These are phyloP conservation scores for Albula glossodonta DNA, from an alignment of 2,113 vertebrate species.

Conservation along the genomic window DNA sequence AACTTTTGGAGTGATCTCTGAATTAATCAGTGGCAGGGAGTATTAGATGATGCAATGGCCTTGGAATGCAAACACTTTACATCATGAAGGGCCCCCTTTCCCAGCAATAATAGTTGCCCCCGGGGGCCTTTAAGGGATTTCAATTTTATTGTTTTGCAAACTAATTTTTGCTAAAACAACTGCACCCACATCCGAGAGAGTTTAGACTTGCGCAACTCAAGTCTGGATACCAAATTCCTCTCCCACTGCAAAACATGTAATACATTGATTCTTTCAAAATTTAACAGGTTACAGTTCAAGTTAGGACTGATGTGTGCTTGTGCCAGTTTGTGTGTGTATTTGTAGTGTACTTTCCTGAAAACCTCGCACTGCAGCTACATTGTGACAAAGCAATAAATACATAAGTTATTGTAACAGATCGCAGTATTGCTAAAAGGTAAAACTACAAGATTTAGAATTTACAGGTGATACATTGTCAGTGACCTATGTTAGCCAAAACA, in stretches of 20 bases:
- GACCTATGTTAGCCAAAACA: not conserved
- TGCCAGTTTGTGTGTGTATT: no score
- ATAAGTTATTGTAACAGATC: not conserved
- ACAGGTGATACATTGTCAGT: not conserved
- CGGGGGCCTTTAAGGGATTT: not conserved
- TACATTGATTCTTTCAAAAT: not conserved
- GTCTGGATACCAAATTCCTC: not conserved
- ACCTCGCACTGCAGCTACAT: no score
- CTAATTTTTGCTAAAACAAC: slow-evolving; percentile 4
- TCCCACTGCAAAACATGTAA: not conserved
- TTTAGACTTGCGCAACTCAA: not conserved
- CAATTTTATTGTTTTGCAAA: not conserved
- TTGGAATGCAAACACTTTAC: slow-evolving; percentile 50
- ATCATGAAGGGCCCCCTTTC: slow-evolving; percentile 36
- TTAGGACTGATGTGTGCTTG: not conserved
- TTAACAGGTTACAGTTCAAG: not conserved
- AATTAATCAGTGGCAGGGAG: not conserved
- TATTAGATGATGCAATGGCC: slow-evolving; percentile 33
- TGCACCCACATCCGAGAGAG: not conserved
- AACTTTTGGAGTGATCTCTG: not conserved
- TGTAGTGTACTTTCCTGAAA: no score
- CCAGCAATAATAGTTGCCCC: slow-evolving; percentile 10
- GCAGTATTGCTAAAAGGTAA: not conserved
- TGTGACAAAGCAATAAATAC: not conserved
- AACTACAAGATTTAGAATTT: not conserved